Evolutionary conservation across 2,888 invertebrate species (phyloP).

Genomic region (Chrysodeixis includens): DNA sequence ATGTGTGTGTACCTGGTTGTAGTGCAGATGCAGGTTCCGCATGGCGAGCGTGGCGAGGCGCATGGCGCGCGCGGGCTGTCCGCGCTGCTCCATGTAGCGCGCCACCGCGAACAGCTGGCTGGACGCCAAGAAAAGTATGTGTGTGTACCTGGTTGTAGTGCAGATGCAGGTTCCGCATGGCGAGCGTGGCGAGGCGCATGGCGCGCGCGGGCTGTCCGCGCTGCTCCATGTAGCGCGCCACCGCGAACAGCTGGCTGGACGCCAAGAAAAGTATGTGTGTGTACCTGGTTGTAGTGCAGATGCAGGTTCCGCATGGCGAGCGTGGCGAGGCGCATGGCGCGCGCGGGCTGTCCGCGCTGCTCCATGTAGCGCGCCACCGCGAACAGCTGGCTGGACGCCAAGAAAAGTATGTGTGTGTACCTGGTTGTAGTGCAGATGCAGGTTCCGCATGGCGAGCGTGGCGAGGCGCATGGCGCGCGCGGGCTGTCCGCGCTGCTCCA

Average conservation of each 20-base stretch:
- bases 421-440: conserved; percentile 95
- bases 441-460: conserved; percentile 94
- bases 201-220: conserved; percentile 94
- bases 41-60: conserved; percentile 94
- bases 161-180: conserved; percentile 95
- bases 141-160: too few relatives aligned
- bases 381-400: conserved; percentile 95
- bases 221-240: conserved; percentile 96
- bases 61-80: conserved; percentile 95
- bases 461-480: conserved; percentile 95
- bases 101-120: conserved; percentile 95
- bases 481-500: conserved; percentile 95
- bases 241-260: conserved; percentile 94
- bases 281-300: too few relatives aligned
- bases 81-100: conserved; percentile 95
- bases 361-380: conserved; percentile 96
- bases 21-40: conserved; percentile 95
- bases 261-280: too few relatives aligned
- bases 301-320: conserved; percentile 95
- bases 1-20: too few relatives aligned
- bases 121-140: too few relatives aligned
- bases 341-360: conserved; percentile 94
- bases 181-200: conserved; percentile 94
- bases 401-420: too few relatives aligned
- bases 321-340: conserved; percentile 94